These are phyloP conservation scores for Myrmophylax atrothorax DNA, from an alignment of 2,113 vertebrate species.

Conservation along the genomic window DNA sequence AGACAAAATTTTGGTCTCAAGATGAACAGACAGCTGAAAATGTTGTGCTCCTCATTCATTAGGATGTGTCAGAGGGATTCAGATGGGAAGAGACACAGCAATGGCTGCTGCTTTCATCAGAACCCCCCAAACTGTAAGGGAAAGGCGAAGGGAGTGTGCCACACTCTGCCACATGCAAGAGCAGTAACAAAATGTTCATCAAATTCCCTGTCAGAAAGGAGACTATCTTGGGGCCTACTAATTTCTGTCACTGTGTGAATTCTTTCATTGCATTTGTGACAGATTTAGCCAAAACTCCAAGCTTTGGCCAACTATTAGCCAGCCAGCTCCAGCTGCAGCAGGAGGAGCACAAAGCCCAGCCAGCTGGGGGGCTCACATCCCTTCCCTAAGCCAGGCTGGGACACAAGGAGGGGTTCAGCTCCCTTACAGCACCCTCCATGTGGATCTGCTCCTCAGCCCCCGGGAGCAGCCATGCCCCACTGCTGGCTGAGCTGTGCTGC, in stretches of 20 bases:
- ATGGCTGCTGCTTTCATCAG: not conserved
- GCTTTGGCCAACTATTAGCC: not conserved
- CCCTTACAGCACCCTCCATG: not conserved
- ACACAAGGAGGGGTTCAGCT: not conserved
- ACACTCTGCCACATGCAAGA: rapidly evolving
- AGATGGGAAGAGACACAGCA: not conserved
- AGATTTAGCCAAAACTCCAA: not conserved
- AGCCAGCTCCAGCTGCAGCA: not conserved
- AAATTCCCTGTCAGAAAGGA: not conserved
- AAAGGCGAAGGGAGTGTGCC: rapidly evolving
- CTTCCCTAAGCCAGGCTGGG: not conserved
- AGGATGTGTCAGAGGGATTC: not conserved
- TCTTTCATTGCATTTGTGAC: not conserved
- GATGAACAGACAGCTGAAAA: not conserved
- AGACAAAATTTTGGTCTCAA: not conserved
- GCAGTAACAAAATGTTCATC: not conserved
- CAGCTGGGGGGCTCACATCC: not conserved
- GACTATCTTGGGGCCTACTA: not conserved
- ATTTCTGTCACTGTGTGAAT: not conserved
- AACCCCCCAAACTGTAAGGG: not conserved
- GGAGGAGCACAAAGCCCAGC: not conserved
- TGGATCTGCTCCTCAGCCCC: not conserved
- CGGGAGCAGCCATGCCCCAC: rapidly evolving
- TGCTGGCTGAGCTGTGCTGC: not conserved
- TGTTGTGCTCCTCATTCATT: not conserved